These are phyloP conservation scores for Kryphioiulus occultus DNA, from an alignment of 2,888 invertebrate species.

Conservation along the genomic window DNA sequence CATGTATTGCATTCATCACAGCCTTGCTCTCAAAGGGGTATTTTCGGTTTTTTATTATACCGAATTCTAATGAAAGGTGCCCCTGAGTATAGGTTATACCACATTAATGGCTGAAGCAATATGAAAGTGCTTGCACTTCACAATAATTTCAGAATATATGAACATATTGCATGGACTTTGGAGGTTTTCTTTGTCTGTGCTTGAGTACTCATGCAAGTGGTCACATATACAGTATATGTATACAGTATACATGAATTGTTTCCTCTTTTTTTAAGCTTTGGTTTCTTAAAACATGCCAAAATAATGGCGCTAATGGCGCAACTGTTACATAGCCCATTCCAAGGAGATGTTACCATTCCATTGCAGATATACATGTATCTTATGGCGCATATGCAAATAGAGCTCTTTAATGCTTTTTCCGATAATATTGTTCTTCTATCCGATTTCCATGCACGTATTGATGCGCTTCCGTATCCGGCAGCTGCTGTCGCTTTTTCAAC, in stretches of 20 bases:
- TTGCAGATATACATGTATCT: background rate
- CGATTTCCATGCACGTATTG: background rate
- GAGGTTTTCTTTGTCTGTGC: too few relatives aligned
- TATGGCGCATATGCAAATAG: background rate
- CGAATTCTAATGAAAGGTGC: background rate
- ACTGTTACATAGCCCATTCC: background rate
- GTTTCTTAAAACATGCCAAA: too few relatives aligned
- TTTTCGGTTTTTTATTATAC: background rate
- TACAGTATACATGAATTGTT: too few relatives aligned
- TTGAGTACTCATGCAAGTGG: too few relatives aligned
- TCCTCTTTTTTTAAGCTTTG: too few relatives aligned
- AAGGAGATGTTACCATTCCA: background rate
- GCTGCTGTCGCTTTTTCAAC: background rate
- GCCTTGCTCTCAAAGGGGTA: background rate
- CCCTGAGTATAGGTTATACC: background rate
- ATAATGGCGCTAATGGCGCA: too few relatives aligned
- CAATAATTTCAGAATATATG: too few relatives aligned
- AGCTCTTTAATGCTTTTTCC: background rate
- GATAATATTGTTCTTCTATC: background rate
- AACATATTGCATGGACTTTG: too few relatives aligned
- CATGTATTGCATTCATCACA: background rate
- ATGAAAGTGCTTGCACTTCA: background rate
- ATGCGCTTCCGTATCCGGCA: background rate
- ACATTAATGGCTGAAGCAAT: background rate
- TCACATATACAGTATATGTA: too few relatives aligned